A percentile compares a stretch with the other conserved stretches of the same genome.
Evolutionary conservation across 2,113 vertebrate species (phyloP).

Genomic region (Taurulus bubalis): DNA sequence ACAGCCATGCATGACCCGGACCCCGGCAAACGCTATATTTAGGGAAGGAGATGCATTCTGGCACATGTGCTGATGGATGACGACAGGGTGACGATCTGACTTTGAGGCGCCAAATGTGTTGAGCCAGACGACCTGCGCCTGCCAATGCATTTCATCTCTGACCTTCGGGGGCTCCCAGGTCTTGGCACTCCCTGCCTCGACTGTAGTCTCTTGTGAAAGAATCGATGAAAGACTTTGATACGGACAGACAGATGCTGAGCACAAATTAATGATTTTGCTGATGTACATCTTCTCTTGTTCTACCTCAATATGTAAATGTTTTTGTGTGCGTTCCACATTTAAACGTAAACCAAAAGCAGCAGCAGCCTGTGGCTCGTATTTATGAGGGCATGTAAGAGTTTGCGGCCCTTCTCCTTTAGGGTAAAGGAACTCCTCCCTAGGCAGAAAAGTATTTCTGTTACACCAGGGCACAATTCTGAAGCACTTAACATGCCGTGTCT

Average conservation of each 20-base stretch:
- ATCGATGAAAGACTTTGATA: constrained; percentile 21
- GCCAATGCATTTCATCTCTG: constrained; percentile 66
- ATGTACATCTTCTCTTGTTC: background rate
- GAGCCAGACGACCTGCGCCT: constrained; percentile 64
- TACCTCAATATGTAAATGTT: background rate
- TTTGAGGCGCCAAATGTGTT: constrained; percentile 76
- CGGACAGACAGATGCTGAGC: constrained; percentile 18
- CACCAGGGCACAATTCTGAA: constrained; percentile 60
- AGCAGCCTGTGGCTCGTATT: constrained; percentile 10
- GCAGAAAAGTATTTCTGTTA: constrained; percentile 65
- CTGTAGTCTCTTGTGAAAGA: constrained; percentile 25
- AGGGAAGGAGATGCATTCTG: constrained; percentile 74
- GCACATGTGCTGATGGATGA: constrained; percentile 80
- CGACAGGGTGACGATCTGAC: constrained; percentile 79
- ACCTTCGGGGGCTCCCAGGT: constrained; percentile 56
- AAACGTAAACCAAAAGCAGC: constrained; percentile 30
- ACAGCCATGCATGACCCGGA: constrained; percentile 67
- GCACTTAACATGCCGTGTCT: constrained; percentile 80
- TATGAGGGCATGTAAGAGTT: constrained; percentile 6
- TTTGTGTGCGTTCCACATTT: background rate
- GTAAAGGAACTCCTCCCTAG: constrained; percentile 35
- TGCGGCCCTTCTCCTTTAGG: constrained; percentile 26
- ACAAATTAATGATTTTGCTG: constrained; percentile 35
- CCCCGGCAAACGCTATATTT: constrained; percentile 78
- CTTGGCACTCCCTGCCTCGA: background rate